Percentiles rank a stretch among this genome's conserved stretches.
Evolutionary conservation across 2,888 invertebrate species (phyloP).

Genomic region (Idaea aversata): DNA sequence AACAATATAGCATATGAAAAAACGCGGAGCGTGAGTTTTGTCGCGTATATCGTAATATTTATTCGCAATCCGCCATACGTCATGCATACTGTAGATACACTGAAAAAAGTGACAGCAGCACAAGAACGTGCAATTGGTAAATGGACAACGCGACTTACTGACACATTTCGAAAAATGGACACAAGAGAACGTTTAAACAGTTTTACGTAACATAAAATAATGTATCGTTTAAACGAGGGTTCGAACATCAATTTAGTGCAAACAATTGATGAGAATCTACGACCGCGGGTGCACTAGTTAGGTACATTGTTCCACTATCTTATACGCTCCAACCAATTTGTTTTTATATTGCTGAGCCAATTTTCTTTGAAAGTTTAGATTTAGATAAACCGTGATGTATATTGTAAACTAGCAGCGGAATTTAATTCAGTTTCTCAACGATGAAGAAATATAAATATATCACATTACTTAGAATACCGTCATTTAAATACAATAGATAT

Average conservation of each 20-base stretch:
- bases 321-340: neutral
- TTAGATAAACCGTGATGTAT: neutral
- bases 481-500: neutral
- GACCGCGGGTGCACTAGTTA: conserved; percentile 12
- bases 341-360: neutral
- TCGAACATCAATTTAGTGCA: conserved; percentile 22
- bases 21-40: conserved; percentile 37
- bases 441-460: neutral
- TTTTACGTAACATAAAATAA: conserved; percentile 41
- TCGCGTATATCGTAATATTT: conserved; percentile 49
- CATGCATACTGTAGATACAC: conserved; percentile 40
- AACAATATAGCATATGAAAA: conserved; percentile 42
- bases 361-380: conserved; percentile 1
- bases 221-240: conserved; percentile 33
- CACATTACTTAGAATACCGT: neutral
- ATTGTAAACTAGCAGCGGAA: neutral
- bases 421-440: neutral
- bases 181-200: conserved; percentile 23
- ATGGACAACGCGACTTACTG: conserved; percentile 33
- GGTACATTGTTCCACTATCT: conserved; percentile 4
- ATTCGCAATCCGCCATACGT: conserved; percentile 54
- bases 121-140: conserved; percentile 39
- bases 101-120: conserved; percentile 40
- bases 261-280: conserved; percentile 24
- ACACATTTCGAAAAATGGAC: conserved; percentile 39